Percentiles rank a stretch among this genome's conserved stretches.
Evolutionary conservation across 2,888 invertebrate genomes (phyloP).

Genomic region (Aleiodes leptofemur): DNA sequence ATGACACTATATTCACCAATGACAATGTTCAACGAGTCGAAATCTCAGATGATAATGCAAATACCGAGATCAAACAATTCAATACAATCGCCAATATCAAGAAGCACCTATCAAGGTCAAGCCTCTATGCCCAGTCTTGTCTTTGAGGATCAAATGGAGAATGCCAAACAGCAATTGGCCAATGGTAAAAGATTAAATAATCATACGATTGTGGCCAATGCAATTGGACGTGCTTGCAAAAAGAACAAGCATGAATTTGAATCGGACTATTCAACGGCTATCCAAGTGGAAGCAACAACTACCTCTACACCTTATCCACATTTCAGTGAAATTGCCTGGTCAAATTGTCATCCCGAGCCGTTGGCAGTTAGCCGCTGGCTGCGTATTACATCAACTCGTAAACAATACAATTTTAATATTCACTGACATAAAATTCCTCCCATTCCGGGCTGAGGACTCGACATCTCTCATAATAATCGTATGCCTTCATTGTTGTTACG

Average conservation of each 20-base stretch:
- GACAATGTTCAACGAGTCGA: slow-evolving; percentile 61
- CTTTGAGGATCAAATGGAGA: slow-evolving; percentile 63
- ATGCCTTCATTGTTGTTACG: slow-evolving; percentile 43
- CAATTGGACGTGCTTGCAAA: slow-evolving; percentile 53
- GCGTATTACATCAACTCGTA: slow-evolving; percentile 73
- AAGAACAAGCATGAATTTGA: slow-evolving; percentile 66
- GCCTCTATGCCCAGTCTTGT: slow-evolving; percentile 67
- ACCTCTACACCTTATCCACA: slow-evolving; percentile 69
- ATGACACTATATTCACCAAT: slow-evolving; percentile 67
- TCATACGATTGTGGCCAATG: slow-evolving; percentile 51
- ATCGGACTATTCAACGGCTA: slow-evolving; percentile 65
- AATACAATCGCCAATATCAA: slow-evolving; percentile 62
- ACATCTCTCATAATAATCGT: slow-evolving; percentile 43
- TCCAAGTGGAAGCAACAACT: slow-evolving; percentile 72
- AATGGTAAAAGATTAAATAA: slow-evolving; percentile 65
- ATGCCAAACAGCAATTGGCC: slow-evolving; percentile 56
- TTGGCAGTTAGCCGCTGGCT: slow-evolving; percentile 73
- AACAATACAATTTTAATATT: slow-evolving; percentile 75
- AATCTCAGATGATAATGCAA: slow-evolving; percentile 66
- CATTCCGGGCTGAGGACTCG: slow-evolving; percentile 73
- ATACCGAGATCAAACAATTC: slow-evolving; percentile 63
- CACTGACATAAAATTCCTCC: slow-evolving; percentile 75
- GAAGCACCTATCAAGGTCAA: slow-evolving; percentile 60
- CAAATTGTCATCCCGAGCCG: slow-evolving; percentile 74
- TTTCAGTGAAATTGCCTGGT: slow-evolving; percentile 72